Percentiles rank a stretch among this genome's conserved stretches.
phyloP scores from a whole-genome alignment of 1,140 invertebrate species.

The Cydia splendana region DNA sequence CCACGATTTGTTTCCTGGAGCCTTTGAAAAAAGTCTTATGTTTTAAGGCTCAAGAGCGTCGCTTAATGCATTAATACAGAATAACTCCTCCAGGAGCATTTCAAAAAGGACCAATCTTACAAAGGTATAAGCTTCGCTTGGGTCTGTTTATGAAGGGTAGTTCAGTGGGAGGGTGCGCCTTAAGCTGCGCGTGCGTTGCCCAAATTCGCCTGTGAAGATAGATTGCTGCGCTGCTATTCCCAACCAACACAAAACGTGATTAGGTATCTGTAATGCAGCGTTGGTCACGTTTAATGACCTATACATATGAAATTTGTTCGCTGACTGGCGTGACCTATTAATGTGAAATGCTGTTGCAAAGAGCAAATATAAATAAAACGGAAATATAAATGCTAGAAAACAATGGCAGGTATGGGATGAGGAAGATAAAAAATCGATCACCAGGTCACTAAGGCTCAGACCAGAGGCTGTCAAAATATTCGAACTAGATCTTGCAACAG shows the following conservation, averaged over 20 bases:
- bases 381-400: no score
- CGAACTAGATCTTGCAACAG: no score
- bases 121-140: background rate
- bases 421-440: no score
- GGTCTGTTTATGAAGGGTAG: background rate
- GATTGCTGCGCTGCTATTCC: background rate
- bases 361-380: no score
- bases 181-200: background rate
- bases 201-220: constrained; percentile 17
- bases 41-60: background rate
- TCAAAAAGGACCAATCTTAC: background rate
- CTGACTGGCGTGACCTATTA: no score
- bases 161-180: constrained; percentile 3
- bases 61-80: background rate
- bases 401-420: no score
- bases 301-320: no score
- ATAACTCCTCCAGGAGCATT: background rate
- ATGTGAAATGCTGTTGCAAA: no score
- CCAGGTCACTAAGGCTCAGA: no score
- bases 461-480: no score
- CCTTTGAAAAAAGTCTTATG: background rate
- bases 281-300: background rate
- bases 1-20: background rate
- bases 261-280: no score
- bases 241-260: background rate